Evolutionary conservation across 2,113 vertebrate genomes (phyloP).

Genomic region (Naja naja): DNA sequence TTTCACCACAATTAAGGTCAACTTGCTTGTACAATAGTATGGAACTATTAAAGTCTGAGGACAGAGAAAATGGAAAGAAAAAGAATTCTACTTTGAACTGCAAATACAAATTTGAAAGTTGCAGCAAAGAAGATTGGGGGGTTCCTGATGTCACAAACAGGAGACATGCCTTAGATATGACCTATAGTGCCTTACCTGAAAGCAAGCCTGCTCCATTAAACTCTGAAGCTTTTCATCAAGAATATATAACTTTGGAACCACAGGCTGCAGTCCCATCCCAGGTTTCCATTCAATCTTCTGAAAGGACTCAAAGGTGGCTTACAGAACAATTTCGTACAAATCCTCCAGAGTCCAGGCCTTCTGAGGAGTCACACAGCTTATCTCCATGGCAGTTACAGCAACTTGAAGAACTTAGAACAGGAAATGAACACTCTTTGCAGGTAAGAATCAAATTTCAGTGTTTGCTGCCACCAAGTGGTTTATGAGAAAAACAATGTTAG

Average conservation of each 20-base stretch:
- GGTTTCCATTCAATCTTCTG: constrained; percentile 82
- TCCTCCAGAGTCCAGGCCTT: constrained; percentile 74
- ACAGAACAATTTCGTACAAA: constrained; percentile 86
- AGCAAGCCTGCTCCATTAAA: constrained; percentile 59
- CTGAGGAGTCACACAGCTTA: constrained; percentile 64
- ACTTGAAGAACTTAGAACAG: constrained; percentile 65
- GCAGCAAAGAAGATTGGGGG: constrained; percentile 70
- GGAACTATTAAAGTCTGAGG: constrained; percentile 72
- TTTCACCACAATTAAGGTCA: constrained; percentile 67
- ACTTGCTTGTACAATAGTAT: constrained; percentile 72
- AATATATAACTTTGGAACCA: constrained; percentile 70
- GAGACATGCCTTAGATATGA: constrained; percentile 81
- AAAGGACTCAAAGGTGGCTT: constrained; percentile 94
- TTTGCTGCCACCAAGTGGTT: constrained; percentile 71
- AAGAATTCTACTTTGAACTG: constrained; percentile 71
- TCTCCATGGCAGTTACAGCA: constrained; percentile 74
- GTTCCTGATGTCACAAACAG: constrained; percentile 71
- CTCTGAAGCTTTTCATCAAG: constrained; percentile 66
- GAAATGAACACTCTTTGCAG: constrained; percentile 74
- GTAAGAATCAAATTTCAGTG: constrained; percentile 62
- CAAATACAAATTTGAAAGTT: constrained; percentile 77
- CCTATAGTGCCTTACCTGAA: constrained; percentile 84
- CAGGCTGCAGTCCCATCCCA: constrained; percentile 71
- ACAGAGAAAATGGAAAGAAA: constrained; percentile 70
- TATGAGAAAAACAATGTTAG: neutral